Conservation (phyloP, 2,797 vertebrate species). For the Chiroxiphia lanceolata region DNA sequence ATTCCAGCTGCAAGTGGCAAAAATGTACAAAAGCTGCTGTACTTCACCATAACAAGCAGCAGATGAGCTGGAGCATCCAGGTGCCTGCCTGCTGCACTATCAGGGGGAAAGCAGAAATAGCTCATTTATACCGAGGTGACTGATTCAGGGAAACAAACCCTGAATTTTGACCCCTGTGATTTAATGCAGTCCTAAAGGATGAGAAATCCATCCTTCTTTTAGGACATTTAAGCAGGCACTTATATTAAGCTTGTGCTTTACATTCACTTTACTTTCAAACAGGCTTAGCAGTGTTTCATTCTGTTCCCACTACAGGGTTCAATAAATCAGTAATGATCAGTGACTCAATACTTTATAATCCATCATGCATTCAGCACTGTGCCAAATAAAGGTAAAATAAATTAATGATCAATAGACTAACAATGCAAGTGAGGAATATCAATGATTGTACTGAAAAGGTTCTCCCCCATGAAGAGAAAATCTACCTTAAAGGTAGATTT, state of each 20-base stretch:
- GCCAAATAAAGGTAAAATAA: neutral
- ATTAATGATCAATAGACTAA: neutral
- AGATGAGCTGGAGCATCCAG: neutral
- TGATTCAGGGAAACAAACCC: neutral
- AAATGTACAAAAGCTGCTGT: neutral
- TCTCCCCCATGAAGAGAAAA: neutral
- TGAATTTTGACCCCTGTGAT: neutral
- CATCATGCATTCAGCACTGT: neutral
- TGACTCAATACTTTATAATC: neutral
- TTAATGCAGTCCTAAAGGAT: neutral
- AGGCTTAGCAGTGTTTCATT: neutral
- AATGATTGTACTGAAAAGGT: neutral
- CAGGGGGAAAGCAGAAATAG: neutral
- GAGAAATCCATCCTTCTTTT: neutral
- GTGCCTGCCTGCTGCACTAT: neutral
- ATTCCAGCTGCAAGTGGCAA: neutral
- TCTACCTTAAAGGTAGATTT: neutral
- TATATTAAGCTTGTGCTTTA: neutral
- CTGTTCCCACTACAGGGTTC: neutral
- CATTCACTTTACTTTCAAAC: neutral
- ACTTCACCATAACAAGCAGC: neutral
- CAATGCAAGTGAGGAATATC: neutral
- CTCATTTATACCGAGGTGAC: neutral
- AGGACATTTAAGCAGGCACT: neutral
- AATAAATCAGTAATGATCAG: constrained; percentile 26